Evolutionary conservation across 2,113 vertebrate genomes (phyloP), one percentile per base, ranked within the genome.

Genomic region (Pica pica): DNA sequence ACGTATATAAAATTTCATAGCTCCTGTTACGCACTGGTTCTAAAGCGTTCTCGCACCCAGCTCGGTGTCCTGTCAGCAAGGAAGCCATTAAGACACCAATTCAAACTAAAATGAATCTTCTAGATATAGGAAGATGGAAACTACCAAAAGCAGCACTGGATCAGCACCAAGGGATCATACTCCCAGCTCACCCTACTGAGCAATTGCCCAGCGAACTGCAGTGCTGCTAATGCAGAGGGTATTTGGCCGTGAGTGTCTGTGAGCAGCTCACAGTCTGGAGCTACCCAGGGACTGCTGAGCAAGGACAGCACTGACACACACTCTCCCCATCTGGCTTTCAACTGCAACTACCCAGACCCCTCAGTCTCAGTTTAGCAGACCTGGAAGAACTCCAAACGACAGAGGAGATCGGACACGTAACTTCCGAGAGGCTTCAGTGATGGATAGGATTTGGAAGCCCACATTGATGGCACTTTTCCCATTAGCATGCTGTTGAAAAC

Each of bases 361-460:
- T 44, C 47, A 64, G 74, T 10, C 17, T 65, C 44, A 50, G 70
- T 11, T 50, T 3, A 55, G 69, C 42, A 2, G 98, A 99, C 99
- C 98, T 99, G 98, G 35, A 99, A 98, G 96, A 99, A 98, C 70
- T 94, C 93, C 91, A 99, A 91, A 44, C 99, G 98, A 73, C 98
- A 96, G 60, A 99, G 95, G 9, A 99, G 98, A 94, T 99, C 99
- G 0, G 98, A 95, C 87, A 99, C 92, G 0, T 99, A 99, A 97
- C 99, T 98, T 37, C 99, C 99, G 83, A 99, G 90, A 1, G 98
- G 98, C 94, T 99, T 99, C 90, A 99, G 98, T 2, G 99, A 99
- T 6, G 99, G 99, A 78, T 99, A 99, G 22, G 98, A 99, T 91
- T 99, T 99, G 75, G 98, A 89, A n/a, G 98, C 98, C 99, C 99